These are phyloP conservation scores for Tetraneura akinire DNA, from an alignment of 1,140 invertebrate species.

Conservation along the genomic window DNA sequence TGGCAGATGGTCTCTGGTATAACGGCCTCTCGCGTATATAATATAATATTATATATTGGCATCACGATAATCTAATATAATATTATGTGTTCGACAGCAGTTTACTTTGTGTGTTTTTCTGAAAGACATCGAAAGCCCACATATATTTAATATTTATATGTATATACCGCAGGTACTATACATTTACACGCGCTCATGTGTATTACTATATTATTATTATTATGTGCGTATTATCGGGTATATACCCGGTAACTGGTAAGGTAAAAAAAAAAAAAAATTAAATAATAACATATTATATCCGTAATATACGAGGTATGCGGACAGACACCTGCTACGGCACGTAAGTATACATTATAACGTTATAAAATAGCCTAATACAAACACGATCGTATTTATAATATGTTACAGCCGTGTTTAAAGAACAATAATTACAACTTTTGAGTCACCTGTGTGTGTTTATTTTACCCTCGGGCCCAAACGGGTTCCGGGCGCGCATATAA, in stretches of 20 bases:
- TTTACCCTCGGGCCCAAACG: conserved; percentile 30
- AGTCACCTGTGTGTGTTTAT: conserved; percentile 41
- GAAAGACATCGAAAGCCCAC: conserved; percentile 11
- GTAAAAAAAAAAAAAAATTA: background rate
- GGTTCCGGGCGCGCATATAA: background rate
- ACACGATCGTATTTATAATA: conserved; percentile 16
- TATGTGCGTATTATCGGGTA: too few species aligned
- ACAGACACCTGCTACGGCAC: conserved; percentile 22
- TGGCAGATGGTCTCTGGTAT: conserved; percentile 43
- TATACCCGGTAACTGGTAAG: background rate
- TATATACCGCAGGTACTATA: background rate
- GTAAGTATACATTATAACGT: background rate
- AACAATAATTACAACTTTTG: conserved; percentile 38
- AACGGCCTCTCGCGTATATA: background rate
- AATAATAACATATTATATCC: conserved; percentile 34
- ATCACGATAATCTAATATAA: too few species aligned
- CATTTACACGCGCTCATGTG: too few species aligned
- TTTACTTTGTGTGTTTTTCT: conserved; percentile 48
- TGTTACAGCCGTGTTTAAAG: conserved; percentile 21
- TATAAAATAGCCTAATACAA: background rate
- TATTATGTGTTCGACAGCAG: conserved; percentile 35
- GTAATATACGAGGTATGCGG: conserved; percentile 36
- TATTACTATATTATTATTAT: too few species aligned
- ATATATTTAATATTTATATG: background rate
- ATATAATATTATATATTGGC: background rate